Percentiles rank a stretch among this genome's conserved stretches.
phyloP scores from a whole-genome alignment of 2,797 vertebrate genomes.

The Xenopus petersii region DNA sequence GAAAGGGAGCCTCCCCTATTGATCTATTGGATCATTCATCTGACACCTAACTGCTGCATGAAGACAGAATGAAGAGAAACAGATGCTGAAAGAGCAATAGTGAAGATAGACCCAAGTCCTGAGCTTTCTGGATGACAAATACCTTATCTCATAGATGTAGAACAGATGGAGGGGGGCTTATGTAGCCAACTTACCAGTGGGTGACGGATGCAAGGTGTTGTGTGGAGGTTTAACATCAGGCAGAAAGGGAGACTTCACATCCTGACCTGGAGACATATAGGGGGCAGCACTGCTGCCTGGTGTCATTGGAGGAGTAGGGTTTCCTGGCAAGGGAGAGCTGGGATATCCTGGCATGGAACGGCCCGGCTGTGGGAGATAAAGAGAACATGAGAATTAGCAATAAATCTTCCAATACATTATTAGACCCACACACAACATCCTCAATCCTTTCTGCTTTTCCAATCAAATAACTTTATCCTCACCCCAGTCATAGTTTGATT shows the following conservation, averaged over 20 bases:
- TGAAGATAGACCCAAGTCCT: too few species aligned
- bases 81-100: too few species aligned
- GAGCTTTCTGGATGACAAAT: too few species aligned
- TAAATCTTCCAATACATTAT: too few species aligned
- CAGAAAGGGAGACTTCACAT: constrained; percentile 86
- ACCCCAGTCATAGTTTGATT: constrained; percentile 84
- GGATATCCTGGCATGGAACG: constrained; percentile 85
- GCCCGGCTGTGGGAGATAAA: constrained; percentile 66
- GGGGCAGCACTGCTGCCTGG: constrained; percentile 77
- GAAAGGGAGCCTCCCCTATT: too few species aligned
- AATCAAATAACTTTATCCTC: constrained; percentile 33
- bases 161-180: too few species aligned
- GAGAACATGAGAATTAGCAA: constrained; percentile 1
- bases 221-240: constrained; percentile 84
- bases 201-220: constrained; percentile 70
- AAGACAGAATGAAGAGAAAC: too few species aligned
- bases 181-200: constrained; percentile 70
- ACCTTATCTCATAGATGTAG: too few species aligned
- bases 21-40: too few species aligned
- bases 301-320: constrained; percentile 90
- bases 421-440: too few species aligned
- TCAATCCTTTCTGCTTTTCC: neutral
- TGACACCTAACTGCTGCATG: too few species aligned
- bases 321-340: constrained; percentile 85
- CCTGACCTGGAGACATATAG: constrained; percentile 84